Evolutionary conservation across 2,797 vertebrate species (phyloP).

Genomic region (Pempheris klunzingeri): DNA sequence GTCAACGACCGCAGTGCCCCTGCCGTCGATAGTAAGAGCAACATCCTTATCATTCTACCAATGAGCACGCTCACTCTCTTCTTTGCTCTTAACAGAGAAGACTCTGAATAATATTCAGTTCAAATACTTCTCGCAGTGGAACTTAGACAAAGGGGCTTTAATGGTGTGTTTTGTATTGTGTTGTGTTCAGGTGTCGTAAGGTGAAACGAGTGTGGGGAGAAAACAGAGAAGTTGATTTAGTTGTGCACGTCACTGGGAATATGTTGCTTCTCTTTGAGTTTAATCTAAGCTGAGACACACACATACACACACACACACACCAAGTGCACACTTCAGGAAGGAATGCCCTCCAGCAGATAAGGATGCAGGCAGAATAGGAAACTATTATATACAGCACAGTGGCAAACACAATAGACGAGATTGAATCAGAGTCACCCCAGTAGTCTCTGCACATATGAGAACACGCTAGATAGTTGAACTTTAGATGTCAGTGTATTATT

Average conservation of each 20-base stretch:
- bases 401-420: slow-evolving; percentile 8
- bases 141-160: background rate
- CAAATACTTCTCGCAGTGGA: background rate
- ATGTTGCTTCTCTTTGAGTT: slow-evolving; percentile 44
- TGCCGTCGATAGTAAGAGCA: slow-evolving; percentile 89
- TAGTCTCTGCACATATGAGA: background rate
- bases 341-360: slow-evolving; percentile 68
- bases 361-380: slow-evolving; percentile 41
- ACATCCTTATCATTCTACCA: background rate
- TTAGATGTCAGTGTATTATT: background rate
- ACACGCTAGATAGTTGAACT: background rate
- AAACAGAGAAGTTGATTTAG: background rate
- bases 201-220: slow-evolving; percentile 8
- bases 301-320: slow-evolving; percentile 20
- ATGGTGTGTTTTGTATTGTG: slow-evolving; percentile 2
- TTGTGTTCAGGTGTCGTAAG: background rate
- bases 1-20: slow-evolving; percentile 95
- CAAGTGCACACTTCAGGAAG: slow-evolving; percentile 56
- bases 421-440: background rate
- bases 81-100: too few species aligned
- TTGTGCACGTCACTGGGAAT: slow-evolving; percentile 3
- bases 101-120: too few species aligned
- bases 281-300: slow-evolving; percentile 34
- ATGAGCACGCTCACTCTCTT: background rate
- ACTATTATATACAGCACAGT: background rate